Percentiles rank a stretch among this genome's conserved stretches.
Evolutionary conservation across 2,888 invertebrate species (phyloP).

Genomic region (Lasius fuliginosus): DNA sequence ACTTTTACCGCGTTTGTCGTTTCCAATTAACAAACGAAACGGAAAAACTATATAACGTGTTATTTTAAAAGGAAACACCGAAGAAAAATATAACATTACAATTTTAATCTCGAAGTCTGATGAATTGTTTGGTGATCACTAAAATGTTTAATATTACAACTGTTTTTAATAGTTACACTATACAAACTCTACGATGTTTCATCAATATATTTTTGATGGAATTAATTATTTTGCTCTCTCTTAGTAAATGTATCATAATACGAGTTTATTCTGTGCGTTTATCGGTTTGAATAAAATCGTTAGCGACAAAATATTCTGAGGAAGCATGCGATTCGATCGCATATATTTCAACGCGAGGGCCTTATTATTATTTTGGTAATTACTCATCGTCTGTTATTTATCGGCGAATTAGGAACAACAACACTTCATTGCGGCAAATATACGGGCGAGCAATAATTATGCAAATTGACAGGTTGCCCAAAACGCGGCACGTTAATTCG

Average conservation of each 20-base stretch:
- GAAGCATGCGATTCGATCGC: constrained; percentile 71
- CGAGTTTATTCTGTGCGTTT: not conserved
- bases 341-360: constrained; percentile 66
- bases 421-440: constrained; percentile 47
- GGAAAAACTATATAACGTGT: constrained; percentile 11
- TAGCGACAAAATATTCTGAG: constrained; percentile 32
- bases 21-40: not conserved
- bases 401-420: constrained; percentile 66
- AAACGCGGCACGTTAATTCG: constrained; percentile 56
- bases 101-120: not conserved
- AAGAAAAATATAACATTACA: constrained; percentile 31
- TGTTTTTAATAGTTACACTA: not conserved
- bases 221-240: not conserved
- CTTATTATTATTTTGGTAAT: constrained; percentile 74
- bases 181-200: not conserved
- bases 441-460: constrained; percentile 63
- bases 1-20: constrained; percentile 4
- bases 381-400: constrained; percentile 73
- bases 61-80: constrained; percentile 12
- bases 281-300: constrained; percentile 38
- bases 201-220: not conserved
- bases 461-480: constrained; percentile 66
- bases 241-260: constrained; percentile 18
- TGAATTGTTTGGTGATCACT: not conserved
- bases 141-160: constrained; percentile 3